Percentiles rank a stretch among this genome's conserved stretches.
phyloP scores from a whole-genome alignment of 2,113 vertebrate species.

The Callionymus lyra region DNA sequence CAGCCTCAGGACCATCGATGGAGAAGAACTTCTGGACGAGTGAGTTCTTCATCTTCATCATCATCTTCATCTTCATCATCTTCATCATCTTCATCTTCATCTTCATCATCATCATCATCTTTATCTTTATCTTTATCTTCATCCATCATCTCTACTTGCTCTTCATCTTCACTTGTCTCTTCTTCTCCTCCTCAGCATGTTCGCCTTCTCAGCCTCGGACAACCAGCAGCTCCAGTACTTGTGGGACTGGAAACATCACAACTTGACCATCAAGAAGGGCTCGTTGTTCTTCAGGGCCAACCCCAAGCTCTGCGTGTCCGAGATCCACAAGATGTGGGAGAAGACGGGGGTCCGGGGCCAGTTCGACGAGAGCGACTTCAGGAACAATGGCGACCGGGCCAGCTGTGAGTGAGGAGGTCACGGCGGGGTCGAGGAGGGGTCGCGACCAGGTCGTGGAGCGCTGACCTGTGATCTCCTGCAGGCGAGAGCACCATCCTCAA shows the following conservation, averaged over 20 bases:
- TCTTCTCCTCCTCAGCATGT: slow-evolving; percentile 66
- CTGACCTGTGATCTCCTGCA: slow-evolving; percentile 10
- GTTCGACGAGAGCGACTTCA: slow-evolving; percentile 79
- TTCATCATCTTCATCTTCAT: no score
- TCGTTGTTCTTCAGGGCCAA: slow-evolving; percentile 90
- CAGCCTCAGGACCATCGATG: slow-evolving; percentile 82
- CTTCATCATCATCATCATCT: no score
- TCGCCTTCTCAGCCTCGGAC: slow-evolving; percentile 87
- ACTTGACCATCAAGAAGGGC: slow-evolving; percentile 84
- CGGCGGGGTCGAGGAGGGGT: no score
- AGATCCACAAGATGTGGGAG: slow-evolving; percentile 93
- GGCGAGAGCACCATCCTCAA: slow-evolving; percentile 84
- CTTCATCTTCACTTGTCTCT: slow-evolving; percentile 5
- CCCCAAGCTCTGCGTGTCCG: slow-evolving; percentile 87
- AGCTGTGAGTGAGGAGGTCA: slow-evolving; percentile 65
- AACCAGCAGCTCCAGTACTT: slow-evolving; percentile 95
- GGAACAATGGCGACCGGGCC: slow-evolving; percentile 87
- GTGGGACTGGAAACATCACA: slow-evolving; percentile 97
- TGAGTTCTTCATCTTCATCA: slow-evolving; percentile 51
- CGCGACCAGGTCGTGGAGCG: not conserved
- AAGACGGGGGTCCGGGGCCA: slow-evolving; percentile 79
- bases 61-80: no score
- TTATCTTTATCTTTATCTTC: no score
- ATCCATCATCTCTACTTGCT: no score
- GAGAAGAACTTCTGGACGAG: slow-evolving; percentile 85